A percentile compares a stretch with the other conserved stretches of the same genome.
phyloP scores from a whole-genome alignment of 2,113 vertebrate species.

The Psittacus erithacus region DNA sequence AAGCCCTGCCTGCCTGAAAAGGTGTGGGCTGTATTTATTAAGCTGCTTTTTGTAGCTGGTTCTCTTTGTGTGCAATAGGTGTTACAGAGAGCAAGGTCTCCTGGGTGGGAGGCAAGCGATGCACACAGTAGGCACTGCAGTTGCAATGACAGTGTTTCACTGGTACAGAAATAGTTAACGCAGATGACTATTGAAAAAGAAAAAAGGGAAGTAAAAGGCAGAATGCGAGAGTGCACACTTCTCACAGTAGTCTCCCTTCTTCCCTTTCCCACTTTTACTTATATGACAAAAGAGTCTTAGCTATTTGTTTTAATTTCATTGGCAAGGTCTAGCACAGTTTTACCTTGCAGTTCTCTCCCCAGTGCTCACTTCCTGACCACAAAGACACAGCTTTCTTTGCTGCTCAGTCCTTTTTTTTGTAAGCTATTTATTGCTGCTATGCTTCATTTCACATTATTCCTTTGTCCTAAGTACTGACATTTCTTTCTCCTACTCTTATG shows the following conservation, averaged over 20 bases:
- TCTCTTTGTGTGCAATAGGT: neutral
- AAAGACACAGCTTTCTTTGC: neutral
- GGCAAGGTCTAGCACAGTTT: neutral
- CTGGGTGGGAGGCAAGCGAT: rapidly evolving
- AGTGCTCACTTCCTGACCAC: neutral
- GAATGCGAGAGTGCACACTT: neutral
- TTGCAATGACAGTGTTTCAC: neutral
- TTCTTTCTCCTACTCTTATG: neutral
- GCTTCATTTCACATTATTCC: neutral
- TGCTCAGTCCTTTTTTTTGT: neutral
- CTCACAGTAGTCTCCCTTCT: neutral
- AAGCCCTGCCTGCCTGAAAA: neutral
- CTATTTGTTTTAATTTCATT: neutral
- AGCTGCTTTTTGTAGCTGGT: neutral
- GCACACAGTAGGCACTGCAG: neutral
- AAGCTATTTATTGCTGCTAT: neutral
- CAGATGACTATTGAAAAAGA: neutral
- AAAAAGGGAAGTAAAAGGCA: neutral
- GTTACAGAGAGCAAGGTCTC: neutral
- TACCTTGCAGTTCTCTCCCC: neutral
- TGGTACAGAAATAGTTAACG: neutral
- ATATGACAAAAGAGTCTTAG: neutral
- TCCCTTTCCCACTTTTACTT: neutral
- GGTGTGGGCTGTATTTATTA: neutral
- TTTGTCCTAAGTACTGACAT: neutral